A percentile compares a stretch with the other conserved stretches of the same genome.
phyloP scores from a whole-genome alignment of 2,113 vertebrate species.

The Psittacula cyanocephala region DNA sequence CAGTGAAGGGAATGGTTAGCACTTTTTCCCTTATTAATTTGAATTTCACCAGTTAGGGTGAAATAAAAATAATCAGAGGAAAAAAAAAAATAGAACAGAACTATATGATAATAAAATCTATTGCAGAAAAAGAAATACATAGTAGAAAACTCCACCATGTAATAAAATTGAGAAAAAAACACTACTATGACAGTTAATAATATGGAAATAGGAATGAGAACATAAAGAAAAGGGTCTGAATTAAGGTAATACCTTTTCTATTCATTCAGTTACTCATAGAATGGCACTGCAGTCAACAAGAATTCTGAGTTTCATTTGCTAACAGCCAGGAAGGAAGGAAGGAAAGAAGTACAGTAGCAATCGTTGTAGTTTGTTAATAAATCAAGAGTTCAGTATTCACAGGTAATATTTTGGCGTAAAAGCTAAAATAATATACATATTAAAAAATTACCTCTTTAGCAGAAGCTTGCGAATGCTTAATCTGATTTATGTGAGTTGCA shows the following conservation, averaged over 20 bases:
- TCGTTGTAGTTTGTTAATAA: neutral
- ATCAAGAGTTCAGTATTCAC: neutral
- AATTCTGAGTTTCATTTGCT: neutral
- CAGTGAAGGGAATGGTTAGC: rapidly evolving
- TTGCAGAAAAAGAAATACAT: neutral
- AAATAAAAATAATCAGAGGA: neutral
- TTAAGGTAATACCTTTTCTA: neutral
- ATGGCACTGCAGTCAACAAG: neutral
- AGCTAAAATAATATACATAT: neutral
- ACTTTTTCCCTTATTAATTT: neutral
- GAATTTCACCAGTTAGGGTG: neutral
- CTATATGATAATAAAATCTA: neutral
- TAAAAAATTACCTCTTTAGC: neutral
- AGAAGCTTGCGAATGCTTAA: neutral
- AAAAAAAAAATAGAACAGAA: neutral
- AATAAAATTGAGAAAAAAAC: neutral
- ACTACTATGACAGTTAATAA: neutral
- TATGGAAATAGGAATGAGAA: neutral
- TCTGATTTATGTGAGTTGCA: neutral
- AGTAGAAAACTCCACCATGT: rapidly evolving
- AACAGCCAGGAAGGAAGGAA: neutral
- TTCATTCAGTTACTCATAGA: neutral
- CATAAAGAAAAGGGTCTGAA: neutral
- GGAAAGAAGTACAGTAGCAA: neutral
- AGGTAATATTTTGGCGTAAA: neutral